Percentiles rank a stretch among this genome's conserved stretches.
Conservation (phyloP, 2,797 vertebrate species). For the Sciurus vulgaris region DNA sequence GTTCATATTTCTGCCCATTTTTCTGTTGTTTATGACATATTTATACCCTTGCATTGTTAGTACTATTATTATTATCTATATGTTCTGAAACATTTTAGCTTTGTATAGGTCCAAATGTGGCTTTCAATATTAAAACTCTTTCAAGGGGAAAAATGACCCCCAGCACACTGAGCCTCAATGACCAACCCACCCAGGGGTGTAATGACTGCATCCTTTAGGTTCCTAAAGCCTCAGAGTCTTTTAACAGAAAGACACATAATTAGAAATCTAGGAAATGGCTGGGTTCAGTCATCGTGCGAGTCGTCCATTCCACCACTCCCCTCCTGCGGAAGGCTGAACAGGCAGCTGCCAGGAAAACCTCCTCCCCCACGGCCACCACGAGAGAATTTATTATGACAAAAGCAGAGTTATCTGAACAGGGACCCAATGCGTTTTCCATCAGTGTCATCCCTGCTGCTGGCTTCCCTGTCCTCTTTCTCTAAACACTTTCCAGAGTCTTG, state of each 20-base stretch:
- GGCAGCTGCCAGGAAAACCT: constrained; percentile 68
- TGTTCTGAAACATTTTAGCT: background rate
- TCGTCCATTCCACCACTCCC: constrained; percentile 1
- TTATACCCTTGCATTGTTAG: background rate
- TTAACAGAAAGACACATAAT: background rate
- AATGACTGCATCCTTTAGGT: background rate
- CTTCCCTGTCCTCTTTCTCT: constrained; percentile 73
- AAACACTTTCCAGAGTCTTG: constrained; percentile 30
- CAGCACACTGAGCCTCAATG: background rate
- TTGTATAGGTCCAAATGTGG: background rate
- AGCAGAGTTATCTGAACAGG: constrained; percentile 32
- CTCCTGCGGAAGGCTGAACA: constrained; percentile 60
- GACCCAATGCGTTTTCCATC: background rate
- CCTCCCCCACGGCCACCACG: background rate
- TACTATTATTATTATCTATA: background rate
- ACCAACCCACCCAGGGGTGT: background rate
- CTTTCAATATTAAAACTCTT: constrained; percentile 59
- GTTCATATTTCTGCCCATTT: constrained; percentile 18
- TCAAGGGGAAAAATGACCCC: constrained; percentile 48
- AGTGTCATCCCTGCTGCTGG: constrained; percentile 41
- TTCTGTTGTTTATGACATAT: background rate
- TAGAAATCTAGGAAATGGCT: constrained; percentile 50
- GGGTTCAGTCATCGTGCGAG: background rate
- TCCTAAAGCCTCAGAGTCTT: background rate
- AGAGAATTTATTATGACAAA: constrained; percentile 54